phyloP scores from a whole-genome alignment of 2,888 invertebrate genomes.

The Drosophila hawaiiensis region DNA sequence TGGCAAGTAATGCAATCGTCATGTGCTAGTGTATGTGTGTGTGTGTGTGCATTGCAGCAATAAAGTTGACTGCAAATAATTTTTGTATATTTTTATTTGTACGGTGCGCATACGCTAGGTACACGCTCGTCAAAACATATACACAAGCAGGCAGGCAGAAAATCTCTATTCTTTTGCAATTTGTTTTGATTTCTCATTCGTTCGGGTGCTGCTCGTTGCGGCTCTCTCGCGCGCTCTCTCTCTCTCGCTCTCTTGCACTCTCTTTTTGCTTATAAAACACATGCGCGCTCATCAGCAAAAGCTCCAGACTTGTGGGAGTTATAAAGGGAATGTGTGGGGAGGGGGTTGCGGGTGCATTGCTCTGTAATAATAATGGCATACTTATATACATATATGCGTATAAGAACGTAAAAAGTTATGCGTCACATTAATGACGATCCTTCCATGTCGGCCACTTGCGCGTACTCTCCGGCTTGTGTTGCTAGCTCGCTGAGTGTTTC shows the following conservation, averaged over 20 bases:
- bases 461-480: conserved; percentile 60
- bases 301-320: conserved; percentile 27
- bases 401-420: conserved; percentile 17
- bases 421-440: conserved; percentile 48
- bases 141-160: conserved; percentile 70
- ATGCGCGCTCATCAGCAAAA: conserved; percentile 54
- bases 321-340: neutral
- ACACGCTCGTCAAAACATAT: conserved; percentile 84
- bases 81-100: conserved; percentile 73
- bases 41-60: conserved; percentile 52
- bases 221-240: conserved; percentile 45
- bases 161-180: conserved; percentile 80
- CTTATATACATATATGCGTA: conserved; percentile 8
- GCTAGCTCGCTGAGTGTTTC: conserved; percentile 74
- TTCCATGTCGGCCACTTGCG: conserved; percentile 31
- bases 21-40: conserved; percentile 29
- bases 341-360: conserved; percentile 1
- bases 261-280: conserved; percentile 33
- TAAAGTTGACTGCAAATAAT: conserved; percentile 64
- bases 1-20: conserved; percentile 59
- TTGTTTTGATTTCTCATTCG: conserved; percentile 75
- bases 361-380: conserved; percentile 26
- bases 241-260: conserved; percentile 47
- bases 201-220: conserved; percentile 24
- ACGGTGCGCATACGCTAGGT: conserved; percentile 77